These are phyloP conservation scores for Noctua comes DNA, from an alignment of 2,888 invertebrate species.

Conservation along the genomic window DNA sequence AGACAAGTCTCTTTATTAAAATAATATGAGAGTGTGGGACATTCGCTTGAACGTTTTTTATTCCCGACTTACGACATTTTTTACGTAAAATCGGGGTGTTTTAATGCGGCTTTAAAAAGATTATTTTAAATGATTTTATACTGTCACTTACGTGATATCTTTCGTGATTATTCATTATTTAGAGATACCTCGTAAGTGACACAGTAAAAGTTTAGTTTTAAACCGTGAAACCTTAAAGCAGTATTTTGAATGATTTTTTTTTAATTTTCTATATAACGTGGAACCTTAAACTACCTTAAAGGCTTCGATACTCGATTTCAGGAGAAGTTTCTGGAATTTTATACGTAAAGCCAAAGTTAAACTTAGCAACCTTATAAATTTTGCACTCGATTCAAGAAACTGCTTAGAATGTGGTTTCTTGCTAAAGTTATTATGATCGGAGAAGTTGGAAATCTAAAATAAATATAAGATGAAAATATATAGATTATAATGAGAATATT, in stretches of 20 bases:
- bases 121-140: background rate
- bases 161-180: too few species aligned
- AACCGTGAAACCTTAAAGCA: too few species aligned
- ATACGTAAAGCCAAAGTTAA: constrained; percentile 20
- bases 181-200: too few species aligned
- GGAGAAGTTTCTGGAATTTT: constrained; percentile 27
- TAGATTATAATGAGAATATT: background rate
- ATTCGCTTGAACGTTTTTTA: constrained; percentile 28
- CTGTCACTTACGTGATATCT: too few species aligned
- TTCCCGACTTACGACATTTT: background rate
- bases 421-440: constrained; percentile 22
- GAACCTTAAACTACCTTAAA: background rate
- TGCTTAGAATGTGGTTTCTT: constrained; percentile 34
- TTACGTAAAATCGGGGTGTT: background rate
- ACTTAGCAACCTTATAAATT: constrained; percentile 45
- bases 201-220: too few species aligned
- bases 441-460: constrained; percentile 21
- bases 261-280: background rate
- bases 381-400: constrained; percentile 33
- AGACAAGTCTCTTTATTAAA: constrained; percentile 52
- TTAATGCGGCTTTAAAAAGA: background rate
- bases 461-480: background rate
- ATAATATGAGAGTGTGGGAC: constrained; percentile 52
- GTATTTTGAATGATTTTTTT: background rate
- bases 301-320: background rate